phyloP scores from a whole-genome alignment of 1,140 invertebrate species.

The Micrasema minimum region DNA sequence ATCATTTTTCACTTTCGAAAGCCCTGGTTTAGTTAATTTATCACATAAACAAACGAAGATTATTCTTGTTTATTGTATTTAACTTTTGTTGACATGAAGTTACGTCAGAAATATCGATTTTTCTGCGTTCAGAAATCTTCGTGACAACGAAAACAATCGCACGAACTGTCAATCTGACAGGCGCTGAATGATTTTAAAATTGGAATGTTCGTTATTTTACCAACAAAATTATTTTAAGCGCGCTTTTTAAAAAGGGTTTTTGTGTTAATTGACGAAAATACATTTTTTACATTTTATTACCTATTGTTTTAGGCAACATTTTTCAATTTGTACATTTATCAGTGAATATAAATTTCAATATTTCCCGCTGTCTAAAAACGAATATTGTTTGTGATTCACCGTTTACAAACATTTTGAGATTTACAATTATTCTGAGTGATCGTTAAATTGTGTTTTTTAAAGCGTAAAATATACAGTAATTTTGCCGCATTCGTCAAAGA shows the following conservation, averaged over 20 bases:
- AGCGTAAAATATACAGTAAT: no score
- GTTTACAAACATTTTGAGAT: no score
- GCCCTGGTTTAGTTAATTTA: background rate
- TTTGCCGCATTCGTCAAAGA: no score
- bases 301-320: background rate
- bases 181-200: background rate
- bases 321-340: background rate
- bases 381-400: no score
- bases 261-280: background rate
- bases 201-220: background rate
- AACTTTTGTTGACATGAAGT: background rate
- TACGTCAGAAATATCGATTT: conserved; percentile 30
- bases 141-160: background rate
- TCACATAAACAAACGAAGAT: background rate
- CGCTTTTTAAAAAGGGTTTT: background rate
- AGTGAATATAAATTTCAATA: background rate
- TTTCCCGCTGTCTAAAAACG: background rate
- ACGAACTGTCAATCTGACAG: conserved; percentile 25
- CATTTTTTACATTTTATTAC: background rate
- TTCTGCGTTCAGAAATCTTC: background rate
- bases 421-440: no score
- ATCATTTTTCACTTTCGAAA: conserved; percentile 5
- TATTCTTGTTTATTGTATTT: background rate
- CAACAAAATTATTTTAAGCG: no score
- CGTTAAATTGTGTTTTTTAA: no score